phyloP scores from a whole-genome alignment of 2,113 vertebrate genomes.

The Nothocercus nigrocapillus region DNA sequence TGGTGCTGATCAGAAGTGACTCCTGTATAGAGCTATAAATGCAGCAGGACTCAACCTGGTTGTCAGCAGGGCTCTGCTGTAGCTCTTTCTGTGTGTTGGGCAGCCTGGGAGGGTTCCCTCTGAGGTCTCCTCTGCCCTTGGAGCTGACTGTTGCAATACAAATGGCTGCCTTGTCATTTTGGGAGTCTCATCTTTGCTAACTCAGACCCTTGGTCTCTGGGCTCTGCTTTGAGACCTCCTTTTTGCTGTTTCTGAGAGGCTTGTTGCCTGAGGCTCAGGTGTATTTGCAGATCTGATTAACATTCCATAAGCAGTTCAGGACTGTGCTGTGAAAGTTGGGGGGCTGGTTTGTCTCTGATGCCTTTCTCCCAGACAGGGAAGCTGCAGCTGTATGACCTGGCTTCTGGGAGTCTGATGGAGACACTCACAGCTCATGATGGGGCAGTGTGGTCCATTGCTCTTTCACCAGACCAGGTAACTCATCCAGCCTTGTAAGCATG shows the following conservation, averaged over 20 bases:
- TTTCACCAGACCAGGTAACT: slow-evolving; percentile 94
- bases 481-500: not conserved
- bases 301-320: not conserved
- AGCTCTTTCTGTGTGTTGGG: no score
- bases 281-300: not conserved
- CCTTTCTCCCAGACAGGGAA: slow-evolving; percentile 85
- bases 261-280: no score
- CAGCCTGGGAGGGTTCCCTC: not conserved
- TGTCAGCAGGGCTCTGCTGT: no score
- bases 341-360: not conserved
- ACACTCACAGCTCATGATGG: slow-evolving; percentile 83
- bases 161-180: not conserved
- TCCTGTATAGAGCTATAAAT: not conserved
- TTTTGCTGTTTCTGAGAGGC: not conserved
- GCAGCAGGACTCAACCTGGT: not conserved
- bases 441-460: slow-evolving; percentile 90
- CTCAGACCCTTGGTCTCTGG: not conserved
- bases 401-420: slow-evolving; percentile 90
- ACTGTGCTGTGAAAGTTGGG: not conserved
- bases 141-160: not conserved
- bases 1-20: not conserved
- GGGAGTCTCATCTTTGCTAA: not conserved
- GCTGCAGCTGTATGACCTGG: slow-evolving; percentile 93
- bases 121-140: not conserved
- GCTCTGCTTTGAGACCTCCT: not conserved